A percentile compares a stretch with the other conserved stretches of the same genome.
Evolutionary conservation across 1,140 invertebrate genomes (phyloP).

Genomic region (Procambarus virginalis): DNA sequence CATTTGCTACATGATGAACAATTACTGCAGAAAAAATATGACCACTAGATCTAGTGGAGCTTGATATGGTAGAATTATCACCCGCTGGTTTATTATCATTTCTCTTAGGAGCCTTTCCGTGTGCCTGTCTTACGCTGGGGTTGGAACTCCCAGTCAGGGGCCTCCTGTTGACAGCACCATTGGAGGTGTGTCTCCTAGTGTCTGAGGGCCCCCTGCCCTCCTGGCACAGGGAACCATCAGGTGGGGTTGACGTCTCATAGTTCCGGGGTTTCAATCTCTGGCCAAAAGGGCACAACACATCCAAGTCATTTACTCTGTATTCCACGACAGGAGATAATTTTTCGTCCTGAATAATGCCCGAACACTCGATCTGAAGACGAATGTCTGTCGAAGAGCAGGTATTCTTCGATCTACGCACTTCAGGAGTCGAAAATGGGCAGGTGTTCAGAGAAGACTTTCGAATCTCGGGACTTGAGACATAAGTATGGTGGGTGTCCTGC

Average conservation of each 20-base stretch:
- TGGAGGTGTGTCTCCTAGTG: conserved; percentile 13
- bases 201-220: background rate
- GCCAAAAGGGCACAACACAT: conserved; percentile 37
- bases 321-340: conserved; percentile 52
- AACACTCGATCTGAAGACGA: conserved; percentile 57
- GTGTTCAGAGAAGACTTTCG: conserved; percentile 43
- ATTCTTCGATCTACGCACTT: conserved; percentile 35
- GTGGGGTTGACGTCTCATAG: background rate
- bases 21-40: conserved; percentile 58
- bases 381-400: conserved; percentile 54
- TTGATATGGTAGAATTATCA: conserved; percentile 28
- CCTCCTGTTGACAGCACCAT: conserved; percentile 33
- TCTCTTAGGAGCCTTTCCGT: conserved; percentile 27
- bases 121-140: conserved; percentile 3
- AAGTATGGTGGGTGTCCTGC: conserved; percentile 37
- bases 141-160: background rate
- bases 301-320: conserved; percentile 50
- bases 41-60: conserved; percentile 24
- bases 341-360: conserved; percentile 34
- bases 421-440: conserved; percentile 34
- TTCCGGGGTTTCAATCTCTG: background rate
- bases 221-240: background rate
- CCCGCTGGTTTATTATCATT: conserved; percentile 4
- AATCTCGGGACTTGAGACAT: conserved; percentile 28
- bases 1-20: conserved; percentile 57